Evolutionary conservation across 1,140 invertebrate species (phyloP).

Genomic region (Thalassaphorura encarpata): DNA sequence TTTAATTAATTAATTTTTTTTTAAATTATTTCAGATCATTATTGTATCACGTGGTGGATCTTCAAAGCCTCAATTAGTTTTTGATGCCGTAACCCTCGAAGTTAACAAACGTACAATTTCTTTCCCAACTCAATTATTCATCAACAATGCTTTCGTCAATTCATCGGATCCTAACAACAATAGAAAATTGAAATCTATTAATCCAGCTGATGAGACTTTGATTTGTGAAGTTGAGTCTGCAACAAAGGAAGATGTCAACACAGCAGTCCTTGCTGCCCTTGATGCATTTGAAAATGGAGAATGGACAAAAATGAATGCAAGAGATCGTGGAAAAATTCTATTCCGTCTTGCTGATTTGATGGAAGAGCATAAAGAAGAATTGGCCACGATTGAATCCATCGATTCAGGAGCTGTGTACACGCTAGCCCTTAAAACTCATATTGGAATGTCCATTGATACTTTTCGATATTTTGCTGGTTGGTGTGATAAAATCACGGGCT

Average conservation of each 20-base stretch:
- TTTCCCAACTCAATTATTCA: constrained; percentile 81
- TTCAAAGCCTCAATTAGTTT: constrained; percentile 43
- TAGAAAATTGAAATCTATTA: constrained; percentile 56
- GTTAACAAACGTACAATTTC: constrained; percentile 74
- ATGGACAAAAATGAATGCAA: constrained; percentile 76
- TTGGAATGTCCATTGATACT: constrained; percentile 88
- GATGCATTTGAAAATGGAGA: constrained; percentile 76
- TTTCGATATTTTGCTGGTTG: constrained; percentile 73
- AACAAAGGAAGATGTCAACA: constrained; percentile 68
- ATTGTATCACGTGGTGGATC: constrained; percentile 52
- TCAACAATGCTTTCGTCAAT: constrained; percentile 81
- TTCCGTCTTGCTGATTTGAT: constrained; percentile 81
- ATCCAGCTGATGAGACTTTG: constrained; percentile 73
- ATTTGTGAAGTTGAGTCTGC: constrained; percentile 70
- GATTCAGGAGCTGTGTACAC: constrained; percentile 95
- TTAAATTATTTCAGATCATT: too few relatives aligned
- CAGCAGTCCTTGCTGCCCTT: constrained; percentile 73
- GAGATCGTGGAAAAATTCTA: constrained; percentile 65
- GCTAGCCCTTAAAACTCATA: constrained; percentile 82
- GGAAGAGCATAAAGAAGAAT: constrained; percentile 85
- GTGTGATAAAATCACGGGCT: constrained; percentile 46
- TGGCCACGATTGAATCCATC: constrained; percentile 82
- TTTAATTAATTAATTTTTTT: too few relatives aligned
- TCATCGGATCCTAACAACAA: constrained; percentile 46
- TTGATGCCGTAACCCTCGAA: constrained; percentile 60